These are phyloP conservation scores for Petrophora chlorosata DNA, from an alignment of 2,888 invertebrate species.

Conservation along the genomic window DNA sequence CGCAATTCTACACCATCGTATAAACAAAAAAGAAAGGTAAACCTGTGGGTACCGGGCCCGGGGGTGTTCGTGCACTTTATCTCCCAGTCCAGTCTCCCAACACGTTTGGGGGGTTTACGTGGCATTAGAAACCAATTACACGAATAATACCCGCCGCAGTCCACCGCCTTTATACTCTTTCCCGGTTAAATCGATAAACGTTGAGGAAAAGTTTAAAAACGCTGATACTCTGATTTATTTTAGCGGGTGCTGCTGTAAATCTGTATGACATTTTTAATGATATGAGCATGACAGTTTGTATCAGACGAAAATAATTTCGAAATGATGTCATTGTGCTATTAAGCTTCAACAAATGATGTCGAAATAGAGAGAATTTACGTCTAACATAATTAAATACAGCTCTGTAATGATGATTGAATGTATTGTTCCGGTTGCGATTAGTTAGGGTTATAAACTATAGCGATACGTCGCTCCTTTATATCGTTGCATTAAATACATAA, in stretches of 20 bases:
- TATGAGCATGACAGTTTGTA: no score
- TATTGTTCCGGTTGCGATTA: conserved; percentile 48
- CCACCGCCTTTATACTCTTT: conserved; percentile 43
- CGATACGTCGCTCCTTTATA: conserved; percentile 53
- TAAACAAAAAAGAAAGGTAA: conserved; percentile 27
- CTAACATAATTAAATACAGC: conserved; percentile 16
- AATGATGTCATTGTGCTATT: not conserved
- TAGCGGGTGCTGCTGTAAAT: no score
- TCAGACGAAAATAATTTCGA: no score
- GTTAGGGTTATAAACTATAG: conserved; percentile 53
- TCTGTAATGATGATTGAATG: conserved; percentile 43
- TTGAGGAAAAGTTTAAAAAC: conserved; percentile 15
- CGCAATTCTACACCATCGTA: not conserved
- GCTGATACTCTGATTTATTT: conserved; percentile 4
- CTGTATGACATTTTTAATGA: no score
- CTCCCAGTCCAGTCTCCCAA: conserved; percentile 77
- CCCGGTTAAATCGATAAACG: conserved; percentile 41
- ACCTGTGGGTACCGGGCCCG: conserved; percentile 30
- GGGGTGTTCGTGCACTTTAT: conserved; percentile 70
- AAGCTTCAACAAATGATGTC: not conserved
- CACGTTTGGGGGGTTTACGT: conserved; percentile 83
- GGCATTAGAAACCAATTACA: conserved; percentile 84
- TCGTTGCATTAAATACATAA: conserved; percentile 71
- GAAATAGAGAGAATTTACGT: conserved; percentile 5
- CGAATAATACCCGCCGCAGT: conserved; percentile 65